A percentile compares a stretch with the other conserved stretches of the same genome.
Evolutionary conservation across 2,888 invertebrate genomes (phyloP).

Genomic region (Zelleria hepariella): DNA sequence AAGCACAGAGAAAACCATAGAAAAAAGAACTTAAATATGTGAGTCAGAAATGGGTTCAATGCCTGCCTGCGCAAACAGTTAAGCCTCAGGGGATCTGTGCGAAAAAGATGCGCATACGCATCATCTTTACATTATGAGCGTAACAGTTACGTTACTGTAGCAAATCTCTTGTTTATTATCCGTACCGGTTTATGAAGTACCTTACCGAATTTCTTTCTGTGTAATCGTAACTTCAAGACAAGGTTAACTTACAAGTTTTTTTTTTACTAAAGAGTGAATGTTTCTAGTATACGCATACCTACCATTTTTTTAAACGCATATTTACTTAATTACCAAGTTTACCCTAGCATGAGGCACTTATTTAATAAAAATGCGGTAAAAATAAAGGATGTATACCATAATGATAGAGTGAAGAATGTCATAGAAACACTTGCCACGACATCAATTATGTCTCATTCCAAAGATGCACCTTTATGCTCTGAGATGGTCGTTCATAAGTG

Average conservation of each 20-base stretch:
- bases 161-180: background rate
- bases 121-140: background rate
- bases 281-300: too few species aligned
- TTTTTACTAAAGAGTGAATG: background rate
- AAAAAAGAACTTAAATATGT: background rate
- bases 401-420: background rate
- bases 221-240: background rate
- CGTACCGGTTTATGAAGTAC: background rate
- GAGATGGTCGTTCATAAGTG: background rate
- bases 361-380: background rate
- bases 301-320: background rate
- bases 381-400: background rate
- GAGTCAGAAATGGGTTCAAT: background rate
- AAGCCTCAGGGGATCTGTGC: background rate
- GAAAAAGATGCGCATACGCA: background rate
- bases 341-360: background rate
- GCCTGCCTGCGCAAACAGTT: too few species aligned
- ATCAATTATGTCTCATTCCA: conserved; percentile 1
- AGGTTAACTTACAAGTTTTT: background rate
- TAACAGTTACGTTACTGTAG: background rate
- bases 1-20: background rate
- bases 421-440: background rate
- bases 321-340: background rate
- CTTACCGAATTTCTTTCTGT: background rate
- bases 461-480: background rate